These are phyloP conservation scores for Stegodyphus mimosarum DNA, from an alignment of 1,140 invertebrate genomes.

Conservation along the genomic window DNA sequence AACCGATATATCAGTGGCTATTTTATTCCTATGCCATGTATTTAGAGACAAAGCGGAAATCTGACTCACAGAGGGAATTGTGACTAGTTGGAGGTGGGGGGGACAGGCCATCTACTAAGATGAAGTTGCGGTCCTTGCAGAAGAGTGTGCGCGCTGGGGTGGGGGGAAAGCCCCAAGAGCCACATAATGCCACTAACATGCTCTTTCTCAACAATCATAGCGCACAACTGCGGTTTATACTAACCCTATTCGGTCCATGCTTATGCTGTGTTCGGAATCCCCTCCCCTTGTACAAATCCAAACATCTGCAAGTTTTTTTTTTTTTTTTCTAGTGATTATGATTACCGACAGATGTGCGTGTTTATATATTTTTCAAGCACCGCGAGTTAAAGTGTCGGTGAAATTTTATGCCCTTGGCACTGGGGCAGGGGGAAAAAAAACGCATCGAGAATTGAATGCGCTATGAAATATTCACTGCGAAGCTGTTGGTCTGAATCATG, in stretches of 20 bases:
- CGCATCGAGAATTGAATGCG: constrained; percentile 18
- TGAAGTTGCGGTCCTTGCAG: not conserved
- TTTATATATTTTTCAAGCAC: constrained; percentile 34
- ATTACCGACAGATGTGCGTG: too few relatives aligned
- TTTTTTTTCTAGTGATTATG: too few relatives aligned
- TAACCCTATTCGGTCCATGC: constrained; percentile 30
- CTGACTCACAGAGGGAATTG: constrained; percentile 34
- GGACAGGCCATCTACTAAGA: not conserved
- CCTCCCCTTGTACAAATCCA: too few relatives aligned
- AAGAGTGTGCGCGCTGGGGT: constrained; percentile 8
- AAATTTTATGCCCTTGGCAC: too few relatives aligned
- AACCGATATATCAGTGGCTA: constrained; percentile 30
- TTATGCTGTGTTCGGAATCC: too few relatives aligned
- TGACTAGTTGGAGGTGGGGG: not conserved
- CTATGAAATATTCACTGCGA: constrained; percentile 22
- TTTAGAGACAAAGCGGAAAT: constrained; percentile 54
- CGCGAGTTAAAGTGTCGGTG: constrained; percentile 34
- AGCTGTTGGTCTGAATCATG: constrained; percentile 14
- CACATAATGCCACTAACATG: constrained; percentile 50
- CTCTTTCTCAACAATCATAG: constrained; percentile 25
- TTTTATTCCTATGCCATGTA: constrained; percentile 38
- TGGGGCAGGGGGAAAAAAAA: too few relatives aligned
- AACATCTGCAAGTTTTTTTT: too few relatives aligned
- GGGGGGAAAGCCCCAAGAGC: constrained; percentile 38
- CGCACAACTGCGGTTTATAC: constrained; percentile 29